Conservation (phyloP, 2,797 vertebrate genomes). For the Rhodeus uyekii region DNA sequence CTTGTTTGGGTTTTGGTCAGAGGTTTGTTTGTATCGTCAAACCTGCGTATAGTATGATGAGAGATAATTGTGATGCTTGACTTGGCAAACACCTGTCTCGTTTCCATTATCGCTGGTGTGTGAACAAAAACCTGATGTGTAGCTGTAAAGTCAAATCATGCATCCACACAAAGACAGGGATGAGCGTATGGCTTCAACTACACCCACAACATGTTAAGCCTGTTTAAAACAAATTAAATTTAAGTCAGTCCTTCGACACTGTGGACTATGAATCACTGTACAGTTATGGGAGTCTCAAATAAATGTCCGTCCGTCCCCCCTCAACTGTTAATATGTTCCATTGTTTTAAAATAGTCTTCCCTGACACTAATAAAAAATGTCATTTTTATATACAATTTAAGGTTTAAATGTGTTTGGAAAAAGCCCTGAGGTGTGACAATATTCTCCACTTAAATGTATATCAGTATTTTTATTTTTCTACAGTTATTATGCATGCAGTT, state of each 20-base stretch:
- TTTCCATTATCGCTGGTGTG: not conserved
- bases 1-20: not conserved
- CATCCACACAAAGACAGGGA: not conserved
- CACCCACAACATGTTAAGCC: slow-evolving; percentile 6
- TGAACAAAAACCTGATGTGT: not conserved
- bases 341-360: not conserved
- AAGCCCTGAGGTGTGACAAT: not conserved
- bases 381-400: not conserved
- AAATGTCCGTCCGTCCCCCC: not conserved
- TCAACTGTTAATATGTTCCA: not conserved
- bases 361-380: not conserved
- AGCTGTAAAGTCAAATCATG: slow-evolving; percentile 12
- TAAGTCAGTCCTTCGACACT: not conserved
- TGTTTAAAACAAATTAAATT: slow-evolving; percentile 18
- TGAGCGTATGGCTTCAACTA: not conserved
- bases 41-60: not conserved
- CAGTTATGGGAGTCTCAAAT: not conserved
- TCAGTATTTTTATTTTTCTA: not conserved
- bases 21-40: not conserved
- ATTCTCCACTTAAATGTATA: not conserved
- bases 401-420: too few species aligned
- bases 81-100: not conserved
- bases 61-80: not conserved
- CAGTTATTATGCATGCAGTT: not conserved
- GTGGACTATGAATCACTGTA: not conserved